phyloP scores from a whole-genome alignment of 2,113 vertebrate genomes.

The Psophia crepitans region DNA sequence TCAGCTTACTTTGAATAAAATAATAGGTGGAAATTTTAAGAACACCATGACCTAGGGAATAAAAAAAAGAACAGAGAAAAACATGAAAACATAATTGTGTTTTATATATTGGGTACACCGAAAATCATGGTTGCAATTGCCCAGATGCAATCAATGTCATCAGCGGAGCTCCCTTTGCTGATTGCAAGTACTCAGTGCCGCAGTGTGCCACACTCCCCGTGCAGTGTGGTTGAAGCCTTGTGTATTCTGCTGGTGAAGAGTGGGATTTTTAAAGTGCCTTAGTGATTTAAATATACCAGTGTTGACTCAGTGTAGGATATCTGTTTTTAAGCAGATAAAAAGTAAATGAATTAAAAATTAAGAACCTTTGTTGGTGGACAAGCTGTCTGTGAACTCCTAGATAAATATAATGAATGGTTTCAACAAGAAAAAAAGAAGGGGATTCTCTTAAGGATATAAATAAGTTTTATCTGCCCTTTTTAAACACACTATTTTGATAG shows the following conservation, averaged over 20 bases:
- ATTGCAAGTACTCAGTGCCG: not conserved
- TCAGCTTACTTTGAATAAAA: not conserved
- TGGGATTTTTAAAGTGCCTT: not conserved
- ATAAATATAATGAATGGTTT: not conserved
- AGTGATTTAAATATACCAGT: not conserved
- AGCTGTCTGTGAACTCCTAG: not conserved
- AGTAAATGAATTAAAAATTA: not conserved
- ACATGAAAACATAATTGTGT: not conserved
- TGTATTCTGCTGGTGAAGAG: not conserved
- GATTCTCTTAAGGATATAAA: not conserved
- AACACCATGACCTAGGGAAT: not conserved
- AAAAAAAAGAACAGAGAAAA: not conserved
- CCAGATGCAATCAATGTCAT: not conserved
- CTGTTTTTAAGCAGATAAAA: not conserved
- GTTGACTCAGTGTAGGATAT: not conserved
- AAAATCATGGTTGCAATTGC: not conserved
- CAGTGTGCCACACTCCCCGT: not conserved
- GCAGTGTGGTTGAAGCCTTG: not conserved
- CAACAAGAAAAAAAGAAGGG: not conserved
- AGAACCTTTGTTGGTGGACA: not conserved
- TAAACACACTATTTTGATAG: not conserved
- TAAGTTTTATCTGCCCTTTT: not conserved
- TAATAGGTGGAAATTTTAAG: not conserved
- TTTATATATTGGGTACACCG: not conserved
- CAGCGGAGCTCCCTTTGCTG: not conserved